Percentiles rank a stretch among this genome's conserved stretches.
Conservation (phyloP, 2,113 vertebrate genomes). For the Thymallus thymallus region DNA sequence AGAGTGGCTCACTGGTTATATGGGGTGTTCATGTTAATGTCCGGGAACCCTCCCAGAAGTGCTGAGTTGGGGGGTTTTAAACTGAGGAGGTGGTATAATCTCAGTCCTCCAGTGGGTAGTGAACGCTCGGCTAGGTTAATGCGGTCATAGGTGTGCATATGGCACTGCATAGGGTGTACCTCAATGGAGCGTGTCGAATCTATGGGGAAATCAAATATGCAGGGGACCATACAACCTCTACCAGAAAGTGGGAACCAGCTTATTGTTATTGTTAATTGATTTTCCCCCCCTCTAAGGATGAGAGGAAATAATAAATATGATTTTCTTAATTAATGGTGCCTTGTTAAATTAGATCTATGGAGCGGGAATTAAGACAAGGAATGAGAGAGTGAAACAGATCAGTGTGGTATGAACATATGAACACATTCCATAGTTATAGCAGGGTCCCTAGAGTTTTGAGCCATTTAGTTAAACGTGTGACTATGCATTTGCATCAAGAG, state of each 20-base stretch:
- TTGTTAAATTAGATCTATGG: background rate
- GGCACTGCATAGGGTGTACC: constrained; percentile 15
- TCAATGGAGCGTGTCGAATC: constrained; percentile 38
- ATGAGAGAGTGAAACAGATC: background rate
- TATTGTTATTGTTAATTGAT: constrained; percentile 49
- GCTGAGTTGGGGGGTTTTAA: constrained; percentile 48
- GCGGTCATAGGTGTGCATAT: constrained; percentile 52
- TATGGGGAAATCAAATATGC: constrained; percentile 53
- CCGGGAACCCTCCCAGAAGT: constrained; percentile 53
- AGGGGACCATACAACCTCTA: constrained; percentile 30
- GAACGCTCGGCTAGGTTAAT: constrained; percentile 54
- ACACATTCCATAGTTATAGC: too few relatives aligned
- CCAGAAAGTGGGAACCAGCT: constrained; percentile 22
- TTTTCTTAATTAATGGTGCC: background rate
- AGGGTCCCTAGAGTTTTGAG: too few relatives aligned
- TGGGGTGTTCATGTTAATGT: constrained; percentile 24
- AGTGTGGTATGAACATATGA: background rate
- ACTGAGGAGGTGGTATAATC: constrained; percentile 41
- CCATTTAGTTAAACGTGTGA: too few relatives aligned
- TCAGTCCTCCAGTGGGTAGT: constrained; percentile 49
- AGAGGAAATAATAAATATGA: constrained; percentile 2
- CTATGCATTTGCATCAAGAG: too few relatives aligned
- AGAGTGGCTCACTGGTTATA: constrained; percentile 50
- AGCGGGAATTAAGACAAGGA: background rate
- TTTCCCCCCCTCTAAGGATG: constrained; percentile 4